A percentile compares a stretch with the other conserved stretches of the same genome.
phyloP scores from a whole-genome alignment of 2,113 vertebrate species.

The Saccopteryx bilineata region DNA sequence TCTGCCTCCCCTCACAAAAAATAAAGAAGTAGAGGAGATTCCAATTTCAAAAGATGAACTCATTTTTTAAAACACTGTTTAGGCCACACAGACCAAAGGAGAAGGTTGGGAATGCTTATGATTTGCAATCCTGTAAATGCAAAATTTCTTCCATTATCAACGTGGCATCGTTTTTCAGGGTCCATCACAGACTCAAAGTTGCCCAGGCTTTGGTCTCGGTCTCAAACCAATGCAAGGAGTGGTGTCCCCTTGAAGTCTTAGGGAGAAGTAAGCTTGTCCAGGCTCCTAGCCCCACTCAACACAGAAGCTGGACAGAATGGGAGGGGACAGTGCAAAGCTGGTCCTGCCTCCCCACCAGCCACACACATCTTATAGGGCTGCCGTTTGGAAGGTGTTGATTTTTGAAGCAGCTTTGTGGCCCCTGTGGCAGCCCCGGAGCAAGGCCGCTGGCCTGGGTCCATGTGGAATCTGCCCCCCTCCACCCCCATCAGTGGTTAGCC shows the following conservation, averaged over 20 bases:
- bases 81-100: too few relatives aligned
- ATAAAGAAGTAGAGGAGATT: neutral
- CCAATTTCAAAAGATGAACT: neutral
- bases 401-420: neutral
- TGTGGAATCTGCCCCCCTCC: neutral
- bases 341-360: neutral
- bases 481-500: neutral
- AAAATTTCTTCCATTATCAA: neutral
- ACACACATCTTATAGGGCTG: too few relatives aligned
- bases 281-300: neutral
- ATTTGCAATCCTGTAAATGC: neutral
- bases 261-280: neutral
- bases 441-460: neutral
- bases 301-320: neutral
- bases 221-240: neutral
- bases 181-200: rapidly evolving
- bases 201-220: neutral
- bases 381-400: neutral
- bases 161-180: neutral
- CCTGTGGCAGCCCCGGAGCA: neutral
- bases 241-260: neutral
- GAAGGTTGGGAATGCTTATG: neutral
- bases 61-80: neutral
- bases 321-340: rapidly evolving
- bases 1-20: too few relatives aligned